These are phyloP conservation scores for Drosophila athabasca DNA, from an alignment of 1,140 invertebrate species.

Conservation along the genomic window DNA sequence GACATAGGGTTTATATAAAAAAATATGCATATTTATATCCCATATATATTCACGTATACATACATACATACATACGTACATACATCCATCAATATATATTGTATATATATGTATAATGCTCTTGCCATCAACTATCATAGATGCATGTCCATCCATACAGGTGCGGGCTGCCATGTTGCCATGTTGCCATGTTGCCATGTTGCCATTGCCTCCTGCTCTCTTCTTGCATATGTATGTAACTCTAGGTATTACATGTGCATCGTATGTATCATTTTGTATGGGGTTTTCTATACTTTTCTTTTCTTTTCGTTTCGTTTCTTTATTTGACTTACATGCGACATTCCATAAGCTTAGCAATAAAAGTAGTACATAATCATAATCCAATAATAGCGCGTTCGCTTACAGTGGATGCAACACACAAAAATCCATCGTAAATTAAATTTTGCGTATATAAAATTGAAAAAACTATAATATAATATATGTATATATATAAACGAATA, in stretches of 20 bases:
- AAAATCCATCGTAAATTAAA: slow-evolving; percentile 61
- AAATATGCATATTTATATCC: slow-evolving; percentile 66
- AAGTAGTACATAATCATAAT: slow-evolving; percentile 29
- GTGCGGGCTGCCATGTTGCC: too few species aligned
- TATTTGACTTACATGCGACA: slow-evolving; percentile 31
- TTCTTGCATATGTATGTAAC: slow-evolving; percentile 27
- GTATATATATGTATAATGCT: slow-evolving; percentile 26
- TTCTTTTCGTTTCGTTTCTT: background rate
- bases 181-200: too few species aligned
- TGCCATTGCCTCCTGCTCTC: background rate
- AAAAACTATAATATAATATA: slow-evolving; percentile 44
- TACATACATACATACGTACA: slow-evolving; percentile 20
- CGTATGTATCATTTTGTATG: slow-evolving; percentile 4
- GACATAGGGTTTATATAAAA: slow-evolving; percentile 68
- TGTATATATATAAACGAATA: slow-evolving; percentile 17
- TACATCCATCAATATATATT: slow-evolving; percentile 26
- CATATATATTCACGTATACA: slow-evolving; percentile 28
- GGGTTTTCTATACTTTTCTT: slow-evolving; percentile 12
- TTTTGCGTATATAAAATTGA: slow-evolving; percentile 53
- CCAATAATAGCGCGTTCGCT: slow-evolving; percentile 28
- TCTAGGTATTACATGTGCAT: too few species aligned
- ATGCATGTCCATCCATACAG: slow-evolving; percentile 5
- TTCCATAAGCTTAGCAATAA: slow-evolving; percentile 29
- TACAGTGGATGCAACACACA: slow-evolving; percentile 36
- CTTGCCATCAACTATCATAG: background rate